These are phyloP conservation scores for Boloria selene DNA, from an alignment of 2,888 invertebrate species.

Conservation along the genomic window DNA sequence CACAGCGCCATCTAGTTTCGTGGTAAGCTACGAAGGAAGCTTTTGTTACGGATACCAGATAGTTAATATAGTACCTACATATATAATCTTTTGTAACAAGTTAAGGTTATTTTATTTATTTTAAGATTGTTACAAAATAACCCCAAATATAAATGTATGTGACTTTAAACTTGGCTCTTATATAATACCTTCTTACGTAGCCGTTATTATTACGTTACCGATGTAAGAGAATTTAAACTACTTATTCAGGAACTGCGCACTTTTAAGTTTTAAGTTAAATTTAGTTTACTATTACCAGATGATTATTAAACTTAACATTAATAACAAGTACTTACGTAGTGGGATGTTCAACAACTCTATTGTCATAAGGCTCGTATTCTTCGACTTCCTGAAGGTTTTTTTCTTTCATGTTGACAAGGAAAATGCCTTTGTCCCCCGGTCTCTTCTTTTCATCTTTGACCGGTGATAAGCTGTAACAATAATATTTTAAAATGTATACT, in stretches of 20 bases:
- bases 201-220: not conserved
- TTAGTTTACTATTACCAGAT: not conserved
- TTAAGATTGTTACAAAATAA: too few species aligned
- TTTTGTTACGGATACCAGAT: too few species aligned
- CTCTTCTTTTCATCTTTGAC: conserved; percentile 68
- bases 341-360: conserved; percentile 86
- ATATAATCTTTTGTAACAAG: too few species aligned
- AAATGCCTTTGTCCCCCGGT: conserved; percentile 67
- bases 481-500: not conserved
- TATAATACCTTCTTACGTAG: too few species aligned
- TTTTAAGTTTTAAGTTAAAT: not conserved
- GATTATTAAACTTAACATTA: not conserved
- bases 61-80: too few species aligned
- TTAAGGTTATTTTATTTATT: too few species aligned
- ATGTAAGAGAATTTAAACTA: not conserved
- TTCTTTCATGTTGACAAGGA: conserved; percentile 75
- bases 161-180: too few species aligned
- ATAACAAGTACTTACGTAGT: conserved; percentile 84
- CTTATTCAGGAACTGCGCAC: too few species aligned
- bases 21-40: too few species aligned
- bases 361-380: conserved; percentile 86
- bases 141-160: too few species aligned
- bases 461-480: conserved; percentile 63
- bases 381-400: conserved; percentile 77
- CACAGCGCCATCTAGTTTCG: too few species aligned